Percentiles rank a stretch among this genome's conserved stretches.
These are phyloP conservation scores for Pterobdella sp. DNA, from an alignment of 2,888 invertebrate species.

Conservation along the genomic window DNA sequence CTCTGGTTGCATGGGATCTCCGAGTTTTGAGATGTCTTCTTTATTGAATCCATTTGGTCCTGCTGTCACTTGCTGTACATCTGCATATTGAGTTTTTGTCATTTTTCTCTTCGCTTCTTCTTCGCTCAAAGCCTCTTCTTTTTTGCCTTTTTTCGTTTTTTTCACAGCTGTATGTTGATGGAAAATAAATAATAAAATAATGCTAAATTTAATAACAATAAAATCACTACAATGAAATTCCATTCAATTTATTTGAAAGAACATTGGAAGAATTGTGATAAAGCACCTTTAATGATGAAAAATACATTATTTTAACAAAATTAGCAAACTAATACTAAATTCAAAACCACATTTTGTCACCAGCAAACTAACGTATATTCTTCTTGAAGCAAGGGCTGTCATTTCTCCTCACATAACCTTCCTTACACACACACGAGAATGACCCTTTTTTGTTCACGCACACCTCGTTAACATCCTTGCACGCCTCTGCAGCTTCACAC, in stretches of 20 bases:
- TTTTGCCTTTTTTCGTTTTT: not conserved
- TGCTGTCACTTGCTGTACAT: not conserved
- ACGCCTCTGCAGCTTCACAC: constrained; percentile 17
- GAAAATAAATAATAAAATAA: not conserved
- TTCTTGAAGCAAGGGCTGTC: constrained; percentile 21
- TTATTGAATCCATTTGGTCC: constrained; percentile 19
- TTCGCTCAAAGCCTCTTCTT: not conserved
- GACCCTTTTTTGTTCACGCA: constrained; percentile 27
- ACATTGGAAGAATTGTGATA: too few relatives aligned
- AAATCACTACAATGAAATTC: too few relatives aligned
- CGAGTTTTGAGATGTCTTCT: constrained; percentile 22
- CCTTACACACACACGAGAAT: constrained; percentile 25
- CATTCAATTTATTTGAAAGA: too few relatives aligned
- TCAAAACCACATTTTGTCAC: not conserved
- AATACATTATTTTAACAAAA: too few relatives aligned
- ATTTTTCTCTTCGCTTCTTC: not conserved
- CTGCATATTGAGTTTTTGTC: not conserved
- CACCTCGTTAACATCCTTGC: constrained; percentile 14
- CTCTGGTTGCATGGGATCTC: constrained; percentile 14
- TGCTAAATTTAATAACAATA: not conserved
- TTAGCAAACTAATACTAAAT: not conserved
- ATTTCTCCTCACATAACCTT: constrained; percentile 26
- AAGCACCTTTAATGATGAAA: too few relatives aligned
- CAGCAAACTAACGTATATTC: constrained; percentile 7
- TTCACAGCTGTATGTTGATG: not conserved